Conservation (phyloP, 2,113 vertebrate genomes). For the Salvelinus alpinus region DNA sequence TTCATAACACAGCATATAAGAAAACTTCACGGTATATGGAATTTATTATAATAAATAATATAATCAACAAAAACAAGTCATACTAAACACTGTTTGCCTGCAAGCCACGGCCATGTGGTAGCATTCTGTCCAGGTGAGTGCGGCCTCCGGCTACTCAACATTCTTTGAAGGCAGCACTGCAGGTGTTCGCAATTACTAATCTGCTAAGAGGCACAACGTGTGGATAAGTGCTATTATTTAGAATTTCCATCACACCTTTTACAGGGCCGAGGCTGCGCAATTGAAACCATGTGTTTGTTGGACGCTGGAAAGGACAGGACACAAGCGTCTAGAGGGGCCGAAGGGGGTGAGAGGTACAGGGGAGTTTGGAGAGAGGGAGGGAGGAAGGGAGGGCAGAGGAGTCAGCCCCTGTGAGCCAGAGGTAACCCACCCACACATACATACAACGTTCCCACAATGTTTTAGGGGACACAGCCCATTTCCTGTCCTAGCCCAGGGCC, state of each 20-base stretch:
- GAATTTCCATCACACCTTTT: conserved; percentile 82
- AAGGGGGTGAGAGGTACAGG: background rate
- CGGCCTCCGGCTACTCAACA: conserved; percentile 69
- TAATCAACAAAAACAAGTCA: background rate
- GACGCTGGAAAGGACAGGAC: conserved; percentile 11
- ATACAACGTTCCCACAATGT: conserved; percentile 55
- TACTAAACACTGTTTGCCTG: conserved; percentile 47
- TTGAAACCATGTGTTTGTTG: conserved; percentile 67
- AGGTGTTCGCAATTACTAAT: conserved; percentile 81
- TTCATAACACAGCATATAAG: too few species aligned
- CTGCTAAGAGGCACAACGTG: conserved; percentile 80
- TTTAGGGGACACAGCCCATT: conserved; percentile 58
- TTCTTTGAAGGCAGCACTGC: conserved; percentile 67
- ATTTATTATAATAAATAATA: too few species aligned
- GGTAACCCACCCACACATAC: conserved; percentile 24
- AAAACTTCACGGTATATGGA: too few species aligned
- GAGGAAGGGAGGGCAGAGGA: conserved; percentile 51
- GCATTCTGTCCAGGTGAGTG: conserved; percentile 69
- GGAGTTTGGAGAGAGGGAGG: background rate
- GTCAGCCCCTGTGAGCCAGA: conserved; percentile 51
- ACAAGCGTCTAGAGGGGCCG: background rate
- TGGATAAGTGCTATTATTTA: conserved; percentile 80
- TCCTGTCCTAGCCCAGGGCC: conserved; percentile 67
- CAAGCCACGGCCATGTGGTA: conserved; percentile 63
- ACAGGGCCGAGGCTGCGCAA: conserved; percentile 62